Evolutionary conservation across 2,797 vertebrate genomes (phyloP), one percentile per base, ranked within the genome.

Genomic region (Oreortyx pictus): DNA sequence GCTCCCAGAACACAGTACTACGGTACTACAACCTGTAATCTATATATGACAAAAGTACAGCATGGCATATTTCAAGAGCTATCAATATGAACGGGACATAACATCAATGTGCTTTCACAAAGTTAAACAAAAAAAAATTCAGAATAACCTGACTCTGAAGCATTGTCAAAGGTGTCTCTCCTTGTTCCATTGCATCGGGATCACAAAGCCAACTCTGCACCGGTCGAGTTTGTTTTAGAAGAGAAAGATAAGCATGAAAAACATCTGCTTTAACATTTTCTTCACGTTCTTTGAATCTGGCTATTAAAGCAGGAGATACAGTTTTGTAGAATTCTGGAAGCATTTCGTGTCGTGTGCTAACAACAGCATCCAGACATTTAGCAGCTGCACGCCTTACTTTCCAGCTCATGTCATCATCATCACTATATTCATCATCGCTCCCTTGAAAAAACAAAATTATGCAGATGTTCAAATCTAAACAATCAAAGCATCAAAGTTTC

Each of bases 341-440:
- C 99, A 99, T 99, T 97, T 99, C 99, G 16, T 99, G 99, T 24
- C 99, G 98, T 24, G 99, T 99, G 82, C 99, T 99, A 59, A 99
- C 99, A 25, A 99, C 99, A 4, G 99, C 99, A 85, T 99, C 99
- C 95, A 99, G 96, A 96, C 99, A 99, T 93, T 99, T 99, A 8
- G 99, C 99, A n/a, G 98, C 99, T 57, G 99, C 99, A 61, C 99
- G 98, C 7, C 99, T 98, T 83, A 99, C 99, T 98, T 99, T 99
- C 99, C 99, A 99, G 95, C 99, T 99, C 99, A 99, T 99, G 97
- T 99, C 99, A 84, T 99, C 99, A n/a, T 99, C 99, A 65, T 99
- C 99, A n/a, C 99, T 99, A 96, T 99, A 99, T 96, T 99, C 99
- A 80, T 99, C 99, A 57, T 99, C 99, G 0, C 99, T 99, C 94